These are phyloP conservation scores for Lepidothrix coronata DNA, from an alignment of 2,113 vertebrate species.

Conservation along the genomic window DNA sequence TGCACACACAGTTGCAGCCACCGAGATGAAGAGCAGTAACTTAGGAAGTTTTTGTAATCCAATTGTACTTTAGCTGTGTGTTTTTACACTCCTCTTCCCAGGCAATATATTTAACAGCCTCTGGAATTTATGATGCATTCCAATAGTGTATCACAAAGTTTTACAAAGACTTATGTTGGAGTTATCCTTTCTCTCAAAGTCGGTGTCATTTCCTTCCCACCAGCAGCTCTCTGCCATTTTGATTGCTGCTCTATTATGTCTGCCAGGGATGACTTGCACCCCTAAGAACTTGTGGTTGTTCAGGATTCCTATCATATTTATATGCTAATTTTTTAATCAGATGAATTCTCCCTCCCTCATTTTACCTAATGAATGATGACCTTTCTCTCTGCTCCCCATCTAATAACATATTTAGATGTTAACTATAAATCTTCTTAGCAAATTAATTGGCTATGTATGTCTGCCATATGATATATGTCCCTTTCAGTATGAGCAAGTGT, in stretches of 20 bases:
- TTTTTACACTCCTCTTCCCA: background rate
- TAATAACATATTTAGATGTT: background rate
- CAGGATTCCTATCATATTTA: background rate
- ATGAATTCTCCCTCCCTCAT: background rate
- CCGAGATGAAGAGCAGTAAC: background rate
- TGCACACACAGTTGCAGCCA: background rate
- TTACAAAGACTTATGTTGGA: background rate
- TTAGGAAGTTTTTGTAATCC: background rate
- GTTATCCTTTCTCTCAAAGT: background rate
- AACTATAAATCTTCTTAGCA: background rate
- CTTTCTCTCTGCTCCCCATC: background rate
- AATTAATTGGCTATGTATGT: background rate
- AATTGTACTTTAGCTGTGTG: background rate
- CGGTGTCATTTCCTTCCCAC: background rate
- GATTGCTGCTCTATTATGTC: background rate
- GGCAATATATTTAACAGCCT: background rate
- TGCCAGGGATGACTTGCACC: background rate
- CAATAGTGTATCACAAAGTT: background rate
- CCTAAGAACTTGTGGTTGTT: background rate
- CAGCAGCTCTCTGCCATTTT: background rate
- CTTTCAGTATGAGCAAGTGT: background rate
- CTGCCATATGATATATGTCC: background rate
- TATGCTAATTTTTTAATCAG: conserved; percentile 16
- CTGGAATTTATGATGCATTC: background rate
- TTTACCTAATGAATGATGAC: background rate